Base-by-base conservation (phyloP, 2,888 invertebrate species). In the Uropetala carovei region DNA sequence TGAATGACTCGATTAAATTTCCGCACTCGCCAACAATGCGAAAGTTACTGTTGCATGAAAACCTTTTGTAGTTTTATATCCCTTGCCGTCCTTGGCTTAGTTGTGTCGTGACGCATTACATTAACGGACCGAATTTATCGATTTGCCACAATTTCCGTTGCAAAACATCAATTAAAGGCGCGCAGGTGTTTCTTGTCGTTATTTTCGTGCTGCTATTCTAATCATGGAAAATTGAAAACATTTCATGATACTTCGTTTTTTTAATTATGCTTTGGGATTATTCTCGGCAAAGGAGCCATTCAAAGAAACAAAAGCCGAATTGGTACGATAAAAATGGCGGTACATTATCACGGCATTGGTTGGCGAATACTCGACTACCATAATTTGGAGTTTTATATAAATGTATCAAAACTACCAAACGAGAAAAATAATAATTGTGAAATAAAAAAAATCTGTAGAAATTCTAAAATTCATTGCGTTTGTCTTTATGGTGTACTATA, bases 31-130 rank as follows among this genome's bases (percentile, higher is more conserved):
- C 75, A 13, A 75, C 75, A 75, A 75, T 75, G 27, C 22, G 75
- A 27, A 27, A 75, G 75, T 75, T 75, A 75, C 75, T 75, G 75
- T 75, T 75, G 22, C 75, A 75, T 75, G 75, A 75, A 75, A 75
- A 75, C 75, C 75, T 75, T 75, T 75, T 75, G 22, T 27, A 27
- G 27, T 75, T 75, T 75, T 75, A 22, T 75, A 75, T 75, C 75
- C 75, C 22, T 4, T 13, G 2, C 27, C 27, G 75, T 75, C 75
- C 75, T 75, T 75, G 75, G 75, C 75, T 75, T 75, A 75, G 75
- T 75, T 75, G 75, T 75, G 13, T 75, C 75, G 27, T 75, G 75
- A 75, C 75, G 75, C 75, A 75, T 75, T 75, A 75, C 75, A 27
- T 27, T 75, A 75, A 22, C 27, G 27, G 75, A 75, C 75, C 75